Percentiles rank a stretch among this genome's conserved stretches.
phyloP scores from a whole-genome alignment of 2,797 vertebrate genomes.

The Chrosomus eos region DNA sequence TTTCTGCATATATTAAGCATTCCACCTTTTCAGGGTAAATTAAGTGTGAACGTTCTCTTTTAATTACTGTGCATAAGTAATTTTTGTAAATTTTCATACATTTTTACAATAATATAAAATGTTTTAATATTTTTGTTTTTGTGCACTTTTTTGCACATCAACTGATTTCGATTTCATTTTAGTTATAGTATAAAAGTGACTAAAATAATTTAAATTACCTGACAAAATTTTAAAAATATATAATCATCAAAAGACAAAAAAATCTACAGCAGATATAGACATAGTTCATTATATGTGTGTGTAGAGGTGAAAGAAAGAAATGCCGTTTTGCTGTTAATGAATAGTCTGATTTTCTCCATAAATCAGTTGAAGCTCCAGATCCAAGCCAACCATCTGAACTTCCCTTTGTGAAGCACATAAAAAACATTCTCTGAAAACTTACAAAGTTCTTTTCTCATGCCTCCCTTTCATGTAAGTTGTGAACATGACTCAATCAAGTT shows the following conservation, averaged over 20 bases:
- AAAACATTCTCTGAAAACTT: constrained; percentile 29
- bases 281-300: not conserved
- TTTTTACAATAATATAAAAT: not conserved
- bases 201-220: not conserved
- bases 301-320: not conserved
- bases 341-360: not conserved
- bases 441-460: not conserved
- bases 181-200: not conserved
- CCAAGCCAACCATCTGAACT: constrained; percentile 20
- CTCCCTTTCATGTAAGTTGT: constrained; percentile 41
- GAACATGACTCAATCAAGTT: constrained; percentile 47
- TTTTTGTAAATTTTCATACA: not conserved
- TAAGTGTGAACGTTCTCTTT: constrained; percentile 26
- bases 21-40: constrained; percentile 9
- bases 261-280: not conserved
- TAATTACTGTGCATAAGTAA: not conserved
- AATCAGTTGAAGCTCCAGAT: not conserved
- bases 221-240: not conserved
- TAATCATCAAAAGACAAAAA: not conserved
- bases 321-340: not conserved
- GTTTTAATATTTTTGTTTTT: not conserved
- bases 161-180: not conserved
- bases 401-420: not conserved
- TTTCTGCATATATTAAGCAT: constrained; percentile 13
- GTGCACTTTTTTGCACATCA: not conserved